Evolutionary conservation across 2,888 invertebrate species (phyloP).

Genomic region (Aphrophora alni): DNA sequence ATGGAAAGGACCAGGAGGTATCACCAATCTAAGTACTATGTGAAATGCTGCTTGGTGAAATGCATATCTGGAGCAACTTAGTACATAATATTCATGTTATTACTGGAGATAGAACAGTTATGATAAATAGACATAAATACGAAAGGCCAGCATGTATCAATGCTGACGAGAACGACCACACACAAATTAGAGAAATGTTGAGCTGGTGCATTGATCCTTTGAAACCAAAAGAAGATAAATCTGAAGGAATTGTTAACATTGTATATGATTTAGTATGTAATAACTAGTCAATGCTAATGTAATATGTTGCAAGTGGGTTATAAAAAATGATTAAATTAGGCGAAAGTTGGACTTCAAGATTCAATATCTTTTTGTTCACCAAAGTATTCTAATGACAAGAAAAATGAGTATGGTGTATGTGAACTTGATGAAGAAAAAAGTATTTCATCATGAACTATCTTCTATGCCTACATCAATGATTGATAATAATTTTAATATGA

Average conservation of each 20-base stretch:
- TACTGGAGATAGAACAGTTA: slow-evolving; percentile 11
- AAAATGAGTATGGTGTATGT: too few relatives aligned
- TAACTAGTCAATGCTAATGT: not conserved
- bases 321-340: too few relatives aligned
- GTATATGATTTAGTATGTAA: not conserved
- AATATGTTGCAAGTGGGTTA: not conserved
- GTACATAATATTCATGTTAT: slow-evolving; percentile 9
- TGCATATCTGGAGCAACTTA: not conserved
- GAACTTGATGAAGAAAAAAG: too few relatives aligned
- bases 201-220: not conserved
- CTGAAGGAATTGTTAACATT: slow-evolving; percentile 2
- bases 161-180: not conserved
- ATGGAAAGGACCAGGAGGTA: too few relatives aligned
- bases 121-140: slow-evolving; percentile 2
- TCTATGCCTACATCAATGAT: too few relatives aligned
- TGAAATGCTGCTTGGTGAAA: too few relatives aligned
- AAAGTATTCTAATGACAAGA: too few relatives aligned
- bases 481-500: too few relatives aligned
- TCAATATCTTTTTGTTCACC: too few relatives aligned
- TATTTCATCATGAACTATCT: too few relatives aligned
- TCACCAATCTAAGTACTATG: too few relatives aligned
- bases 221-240: not conserved
- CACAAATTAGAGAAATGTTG: not conserved
- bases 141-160: not conserved
- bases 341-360: too few relatives aligned